phyloP scores from a whole-genome alignment of 2,797 vertebrate species.

The Sebastes vulpes region DNA sequence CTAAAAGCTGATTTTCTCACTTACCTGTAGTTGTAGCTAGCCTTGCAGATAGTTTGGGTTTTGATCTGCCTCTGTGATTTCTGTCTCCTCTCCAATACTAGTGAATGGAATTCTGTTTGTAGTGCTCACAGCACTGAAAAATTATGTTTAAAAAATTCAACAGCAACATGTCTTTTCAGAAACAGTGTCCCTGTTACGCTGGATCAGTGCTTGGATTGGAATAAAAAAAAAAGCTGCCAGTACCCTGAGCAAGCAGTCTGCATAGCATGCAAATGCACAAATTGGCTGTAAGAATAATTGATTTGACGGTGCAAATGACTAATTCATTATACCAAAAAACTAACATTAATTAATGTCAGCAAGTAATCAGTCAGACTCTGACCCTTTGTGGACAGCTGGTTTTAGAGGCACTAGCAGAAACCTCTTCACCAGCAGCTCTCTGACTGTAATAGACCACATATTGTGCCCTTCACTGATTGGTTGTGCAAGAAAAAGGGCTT shows the following conservation, averaged over 20 bases:
- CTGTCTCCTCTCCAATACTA: background rate
- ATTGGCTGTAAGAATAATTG: background rate
- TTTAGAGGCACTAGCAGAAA: background rate
- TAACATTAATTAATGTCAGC: background rate
- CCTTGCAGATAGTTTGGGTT: background rate
- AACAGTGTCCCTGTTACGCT: background rate
- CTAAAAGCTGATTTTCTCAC: background rate
- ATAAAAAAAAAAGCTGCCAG: background rate
- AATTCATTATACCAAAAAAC: background rate
- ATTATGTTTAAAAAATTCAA: background rate
- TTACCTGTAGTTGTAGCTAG: background rate
- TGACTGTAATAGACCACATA: background rate
- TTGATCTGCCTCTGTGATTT: background rate
- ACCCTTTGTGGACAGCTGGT: background rate
- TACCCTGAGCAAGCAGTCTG: background rate
- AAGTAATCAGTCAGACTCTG: background rate
- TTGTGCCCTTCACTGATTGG: background rate
- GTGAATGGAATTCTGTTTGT: background rate
- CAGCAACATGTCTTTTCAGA: background rate
- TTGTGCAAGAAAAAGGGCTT: background rate
- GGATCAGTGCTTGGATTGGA: background rate
- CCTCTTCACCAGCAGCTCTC: background rate
- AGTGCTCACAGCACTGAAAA: background rate
- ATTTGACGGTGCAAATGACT: background rate
- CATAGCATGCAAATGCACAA: background rate